A percentile compares a stretch with the other conserved stretches of the same genome.
phyloP scores from a whole-genome alignment of 2,797 vertebrate species.

The Cynodonichthys magdalenae region DNA sequence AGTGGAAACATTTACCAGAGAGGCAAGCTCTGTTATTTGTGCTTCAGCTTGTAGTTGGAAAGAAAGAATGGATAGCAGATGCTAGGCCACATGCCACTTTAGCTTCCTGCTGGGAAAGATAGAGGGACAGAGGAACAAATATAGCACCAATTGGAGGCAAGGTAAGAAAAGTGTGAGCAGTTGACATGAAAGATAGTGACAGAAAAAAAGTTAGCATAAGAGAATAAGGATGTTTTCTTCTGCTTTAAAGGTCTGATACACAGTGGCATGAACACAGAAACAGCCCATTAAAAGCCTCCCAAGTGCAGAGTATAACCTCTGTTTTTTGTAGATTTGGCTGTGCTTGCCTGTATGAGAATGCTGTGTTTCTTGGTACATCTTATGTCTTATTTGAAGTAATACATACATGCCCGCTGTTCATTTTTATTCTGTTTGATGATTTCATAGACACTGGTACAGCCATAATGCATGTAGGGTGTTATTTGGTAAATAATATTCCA shows the following conservation, averaged over 20 bases:
- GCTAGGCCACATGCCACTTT: conserved; percentile 77
- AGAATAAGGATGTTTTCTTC: conserved; percentile 14
- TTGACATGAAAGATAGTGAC: conserved; percentile 40
- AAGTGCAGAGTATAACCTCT: conserved; percentile 3
- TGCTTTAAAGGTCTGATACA: conserved; percentile 23
- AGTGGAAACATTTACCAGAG: conserved; percentile 49
- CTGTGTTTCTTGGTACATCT: neutral
- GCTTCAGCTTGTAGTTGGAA: conserved; percentile 60
- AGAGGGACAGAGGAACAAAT: conserved; percentile 42
- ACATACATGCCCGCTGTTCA: neutral
- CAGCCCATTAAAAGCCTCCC: conserved; percentile 4
- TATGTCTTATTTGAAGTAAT: conserved; percentile 3
- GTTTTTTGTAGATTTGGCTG: conserved; percentile 9
- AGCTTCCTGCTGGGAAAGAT: conserved; percentile 68
- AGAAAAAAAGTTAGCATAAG: conserved; percentile 19
- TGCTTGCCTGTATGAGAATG: neutral
- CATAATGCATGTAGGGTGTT: conserved; percentile 8
- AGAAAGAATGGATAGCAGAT: conserved; percentile 70
- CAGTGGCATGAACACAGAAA: conserved; percentile 19
- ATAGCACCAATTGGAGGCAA: conserved; percentile 6
- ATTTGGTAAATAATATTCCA: conserved; percentile 24
- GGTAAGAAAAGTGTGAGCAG: conserved; percentile 29
- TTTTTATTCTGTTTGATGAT: conserved; percentile 1
- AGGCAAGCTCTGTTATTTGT: conserved; percentile 63
- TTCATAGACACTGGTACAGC: conserved; percentile 1